These are phyloP conservation scores for Carapus acus DNA, from an alignment of 2,797 vertebrate species.

Conservation along the genomic window DNA sequence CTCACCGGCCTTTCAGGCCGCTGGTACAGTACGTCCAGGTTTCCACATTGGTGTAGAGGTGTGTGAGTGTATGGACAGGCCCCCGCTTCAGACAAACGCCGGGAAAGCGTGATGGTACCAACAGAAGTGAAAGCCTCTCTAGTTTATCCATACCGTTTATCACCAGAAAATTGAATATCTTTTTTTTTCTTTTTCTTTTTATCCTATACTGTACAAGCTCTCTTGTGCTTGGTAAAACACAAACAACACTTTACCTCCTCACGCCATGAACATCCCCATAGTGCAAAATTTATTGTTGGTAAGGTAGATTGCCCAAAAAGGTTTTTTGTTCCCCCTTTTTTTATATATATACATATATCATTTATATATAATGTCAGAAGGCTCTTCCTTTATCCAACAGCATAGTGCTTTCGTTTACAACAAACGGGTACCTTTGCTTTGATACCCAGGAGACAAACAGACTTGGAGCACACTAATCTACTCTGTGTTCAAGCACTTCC, in stretches of 20 bases:
- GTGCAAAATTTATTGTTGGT: slow-evolving; percentile 89
- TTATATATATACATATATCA: slow-evolving; percentile 79
- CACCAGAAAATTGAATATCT: slow-evolving; percentile 72
- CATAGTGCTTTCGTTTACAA: slow-evolving; percentile 85
- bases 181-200: slow-evolving; percentile 59
- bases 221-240: slow-evolving; percentile 75
- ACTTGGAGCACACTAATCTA: slow-evolving; percentile 71
- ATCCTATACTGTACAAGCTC: slow-evolving; percentile 75
- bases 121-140: slow-evolving; percentile 64
- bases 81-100: slow-evolving; percentile 73
- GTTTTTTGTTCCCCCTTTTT: slow-evolving; percentile 73
- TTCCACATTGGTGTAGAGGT: slow-evolving; percentile 56
- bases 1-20: slow-evolving; percentile 64
- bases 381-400: slow-evolving; percentile 83
- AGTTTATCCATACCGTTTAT: slow-evolving; percentile 62
- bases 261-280: slow-evolving; percentile 78
- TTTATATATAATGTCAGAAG: slow-evolving; percentile 81
- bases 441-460: slow-evolving; percentile 77
- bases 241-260: slow-evolving; percentile 73
- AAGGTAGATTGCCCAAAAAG: slow-evolving; percentile 79
- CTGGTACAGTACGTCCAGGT: slow-evolving; percentile 60
- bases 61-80: slow-evolving; percentile 68
- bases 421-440: slow-evolving; percentile 77
- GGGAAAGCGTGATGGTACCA: slow-evolving; percentile 69
- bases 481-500: slow-evolving; percentile 73